A percentile compares a stretch with the other conserved stretches of the same genome.
These are phyloP conservation scores for Pitangus sulphuratus DNA, from an alignment of 2,797 vertebrate genomes.

Conservation along the genomic window DNA sequence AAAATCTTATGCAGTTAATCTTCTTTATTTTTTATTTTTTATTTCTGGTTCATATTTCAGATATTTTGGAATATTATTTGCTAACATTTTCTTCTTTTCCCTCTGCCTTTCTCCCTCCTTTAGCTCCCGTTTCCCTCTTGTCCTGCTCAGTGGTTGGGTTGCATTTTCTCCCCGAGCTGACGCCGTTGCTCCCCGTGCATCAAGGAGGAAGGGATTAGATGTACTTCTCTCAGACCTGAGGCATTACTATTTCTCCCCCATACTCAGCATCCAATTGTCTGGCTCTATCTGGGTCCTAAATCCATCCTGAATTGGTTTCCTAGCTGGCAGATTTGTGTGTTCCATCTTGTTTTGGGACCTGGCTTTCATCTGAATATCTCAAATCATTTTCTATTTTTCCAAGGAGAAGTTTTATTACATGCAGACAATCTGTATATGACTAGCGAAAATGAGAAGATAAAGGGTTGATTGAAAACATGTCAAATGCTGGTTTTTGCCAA, in stretches of 20 bases:
- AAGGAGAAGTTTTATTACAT: conserved; percentile 47
- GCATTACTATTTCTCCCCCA: conserved; percentile 36
- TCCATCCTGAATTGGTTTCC: conserved; percentile 64
- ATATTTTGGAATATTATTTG: neutral
- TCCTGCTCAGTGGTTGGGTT: neutral
- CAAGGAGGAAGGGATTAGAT: conserved; percentile 37
- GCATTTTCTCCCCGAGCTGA: neutral
- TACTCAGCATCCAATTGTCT: conserved; percentile 54
- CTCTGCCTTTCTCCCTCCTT: neutral
- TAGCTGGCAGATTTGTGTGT: conserved; percentile 49
- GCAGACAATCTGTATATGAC: conserved; percentile 27
- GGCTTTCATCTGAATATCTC: conserved; percentile 42
- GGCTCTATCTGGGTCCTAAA: conserved; percentile 58
- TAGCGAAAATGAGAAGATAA: conserved; percentile 18
- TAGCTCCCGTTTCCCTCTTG: neutral
- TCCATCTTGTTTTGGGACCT: conserved; percentile 39
- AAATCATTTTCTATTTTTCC: conserved; percentile 53
- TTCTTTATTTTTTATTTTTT: neutral
- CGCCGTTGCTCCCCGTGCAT: neutral
- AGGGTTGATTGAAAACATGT: conserved; percentile 46
- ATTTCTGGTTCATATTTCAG: neutral
- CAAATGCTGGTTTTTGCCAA: conserved; percentile 20
- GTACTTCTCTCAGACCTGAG: conserved; percentile 35
- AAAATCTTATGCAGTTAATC: neutral
- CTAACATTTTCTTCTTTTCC: neutral